Conservation (phyloP, 2,888 invertebrate species). For the Beris chalybata region DNA sequence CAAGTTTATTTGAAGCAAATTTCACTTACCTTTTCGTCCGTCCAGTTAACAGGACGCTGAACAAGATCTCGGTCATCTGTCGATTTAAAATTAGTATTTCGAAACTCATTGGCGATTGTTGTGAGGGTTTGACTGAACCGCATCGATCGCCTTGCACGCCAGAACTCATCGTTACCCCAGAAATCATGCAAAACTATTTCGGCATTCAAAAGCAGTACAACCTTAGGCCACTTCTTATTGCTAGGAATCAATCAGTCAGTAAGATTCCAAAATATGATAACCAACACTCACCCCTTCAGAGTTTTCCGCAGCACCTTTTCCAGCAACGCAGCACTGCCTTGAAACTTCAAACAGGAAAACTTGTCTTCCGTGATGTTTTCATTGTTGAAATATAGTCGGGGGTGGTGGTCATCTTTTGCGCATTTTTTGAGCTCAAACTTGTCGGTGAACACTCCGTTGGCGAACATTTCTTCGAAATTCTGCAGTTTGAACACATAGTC, state of each 20-base stretch:
- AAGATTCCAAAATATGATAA: not conserved
- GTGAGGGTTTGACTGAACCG: conserved; percentile 74
- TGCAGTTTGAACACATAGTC: conserved; percentile 81
- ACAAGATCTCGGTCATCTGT: conserved; percentile 63
- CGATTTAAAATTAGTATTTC: conserved; percentile 65
- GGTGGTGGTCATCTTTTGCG: conserved; percentile 43
- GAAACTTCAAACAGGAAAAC: conserved; percentile 74
- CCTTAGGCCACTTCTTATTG: conserved; percentile 39
- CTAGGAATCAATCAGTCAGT: conserved; percentile 2
- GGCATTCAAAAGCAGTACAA: conserved; percentile 61
- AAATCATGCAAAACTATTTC: conserved; percentile 85
- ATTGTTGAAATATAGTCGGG: conserved; percentile 69
- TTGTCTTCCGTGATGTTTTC: conserved; percentile 61
- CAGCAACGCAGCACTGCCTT: conserved; percentile 72
- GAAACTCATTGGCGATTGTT: conserved; percentile 69
- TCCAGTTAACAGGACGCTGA: conserved; percentile 65
- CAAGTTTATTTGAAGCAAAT: no score
- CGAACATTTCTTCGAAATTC: conserved; percentile 84
- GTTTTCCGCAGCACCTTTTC: conserved; percentile 59
- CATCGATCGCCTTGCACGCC: conserved; percentile 90
- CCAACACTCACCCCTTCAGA: conserved; percentile 4
- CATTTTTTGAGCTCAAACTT: conserved; percentile 72
- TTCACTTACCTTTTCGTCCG: conserved; percentile 57
- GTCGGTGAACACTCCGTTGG: conserved; percentile 77
- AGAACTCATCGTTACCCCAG: conserved; percentile 83